A percentile compares a stretch with the other conserved stretches of the same genome.
These are phyloP conservation scores for Octodonta nipae DNA, from an alignment of 2,888 invertebrate genomes.

Conservation along the genomic window DNA sequence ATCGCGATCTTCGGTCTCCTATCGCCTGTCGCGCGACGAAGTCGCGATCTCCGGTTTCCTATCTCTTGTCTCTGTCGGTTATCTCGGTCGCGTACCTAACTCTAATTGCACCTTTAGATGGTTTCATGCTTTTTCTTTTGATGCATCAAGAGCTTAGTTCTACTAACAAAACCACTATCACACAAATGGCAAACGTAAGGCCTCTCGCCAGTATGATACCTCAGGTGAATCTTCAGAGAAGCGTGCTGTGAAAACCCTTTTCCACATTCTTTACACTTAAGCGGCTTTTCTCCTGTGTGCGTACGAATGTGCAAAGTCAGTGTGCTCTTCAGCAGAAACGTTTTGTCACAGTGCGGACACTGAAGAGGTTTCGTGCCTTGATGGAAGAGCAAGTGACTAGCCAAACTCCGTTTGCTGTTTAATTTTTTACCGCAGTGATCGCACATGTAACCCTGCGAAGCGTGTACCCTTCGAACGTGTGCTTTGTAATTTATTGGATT, in stretches of 20 bases:
- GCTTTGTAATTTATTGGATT: too few relatives aligned
- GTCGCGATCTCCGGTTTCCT: too few relatives aligned
- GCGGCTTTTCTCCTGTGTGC: conserved; percentile 32
- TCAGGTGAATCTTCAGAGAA: conserved; percentile 36
- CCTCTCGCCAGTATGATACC: conserved; percentile 13
- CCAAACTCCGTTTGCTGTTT: conserved; percentile 28
- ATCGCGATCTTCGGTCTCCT: too few relatives aligned
- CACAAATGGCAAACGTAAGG: conserved; percentile 18
- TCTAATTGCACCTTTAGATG: too few relatives aligned
- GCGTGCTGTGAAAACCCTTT: conserved; percentile 37
- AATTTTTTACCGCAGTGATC: conserved; percentile 41
- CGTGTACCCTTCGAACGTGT: conserved; percentile 16
- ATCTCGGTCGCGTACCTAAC: too few relatives aligned
- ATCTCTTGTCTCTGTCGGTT: too few relatives aligned
- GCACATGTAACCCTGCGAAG: conserved; percentile 26
- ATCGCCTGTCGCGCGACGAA: too few relatives aligned
- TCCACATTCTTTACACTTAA: conserved; percentile 12
- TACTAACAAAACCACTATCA: conserved; percentile 19
- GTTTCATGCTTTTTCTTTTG: conserved; percentile 19
- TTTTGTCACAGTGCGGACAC: conserved; percentile 44
- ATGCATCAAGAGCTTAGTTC: conserved; percentile 25
- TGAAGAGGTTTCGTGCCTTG: conserved; percentile 33
- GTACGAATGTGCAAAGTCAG: conserved; percentile 29
- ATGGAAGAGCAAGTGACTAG: conserved; percentile 23
- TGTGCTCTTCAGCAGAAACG: conserved; percentile 42